These are phyloP conservation scores for Hypothenemus hampei DNA, from an alignment of 1,140 invertebrate genomes.

Conservation along the genomic window DNA sequence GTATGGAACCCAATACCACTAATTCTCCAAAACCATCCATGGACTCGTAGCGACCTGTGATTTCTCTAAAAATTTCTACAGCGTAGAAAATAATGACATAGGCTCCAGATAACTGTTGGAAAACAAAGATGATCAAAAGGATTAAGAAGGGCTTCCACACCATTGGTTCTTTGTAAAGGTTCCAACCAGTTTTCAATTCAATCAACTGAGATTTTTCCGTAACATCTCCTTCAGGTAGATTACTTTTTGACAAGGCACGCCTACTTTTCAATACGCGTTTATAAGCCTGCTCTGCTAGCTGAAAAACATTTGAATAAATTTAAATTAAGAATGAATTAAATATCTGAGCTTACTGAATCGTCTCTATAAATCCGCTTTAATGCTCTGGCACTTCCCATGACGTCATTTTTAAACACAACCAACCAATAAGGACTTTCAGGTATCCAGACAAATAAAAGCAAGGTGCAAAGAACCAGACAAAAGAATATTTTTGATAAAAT, in stretches of 20 bases:
- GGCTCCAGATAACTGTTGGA: slow-evolving; percentile 56
- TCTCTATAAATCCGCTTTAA: slow-evolving; percentile 46
- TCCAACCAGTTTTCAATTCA: slow-evolving; percentile 12
- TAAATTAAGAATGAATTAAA: neutral
- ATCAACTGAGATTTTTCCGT: slow-evolving; percentile 23
- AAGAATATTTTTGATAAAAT: slow-evolving; percentile 47
- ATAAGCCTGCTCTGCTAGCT: slow-evolving; percentile 46
- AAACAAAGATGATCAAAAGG: slow-evolving; percentile 49
- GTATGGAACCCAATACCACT: slow-evolving; percentile 49
- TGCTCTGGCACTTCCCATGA: slow-evolving; percentile 40
- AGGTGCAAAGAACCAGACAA: slow-evolving; percentile 29
- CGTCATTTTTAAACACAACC: slow-evolving; percentile 45
- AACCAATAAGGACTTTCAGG: slow-evolving; percentile 59
- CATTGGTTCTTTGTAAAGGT: slow-evolving; percentile 35
- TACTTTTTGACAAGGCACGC: neutral
- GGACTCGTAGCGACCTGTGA: slow-evolving; percentile 46
- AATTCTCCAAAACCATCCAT: slow-evolving; percentile 49
- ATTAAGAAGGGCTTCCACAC: slow-evolving; percentile 52
- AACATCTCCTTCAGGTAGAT: neutral
- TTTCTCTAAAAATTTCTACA: slow-evolving; percentile 52
- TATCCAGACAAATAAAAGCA: slow-evolving; percentile 43
- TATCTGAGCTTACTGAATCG: slow-evolving; percentile 16
- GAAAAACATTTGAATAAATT: slow-evolving; percentile 14
- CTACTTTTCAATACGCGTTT: slow-evolving; percentile 37
- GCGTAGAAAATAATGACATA: slow-evolving; percentile 69